Percentiles rank a stretch among this genome's conserved stretches.
These are phyloP conservation scores for Clarias macrocephalus DNA, from an alignment of 2,113 vertebrate genomes.

Conservation along the genomic window DNA sequence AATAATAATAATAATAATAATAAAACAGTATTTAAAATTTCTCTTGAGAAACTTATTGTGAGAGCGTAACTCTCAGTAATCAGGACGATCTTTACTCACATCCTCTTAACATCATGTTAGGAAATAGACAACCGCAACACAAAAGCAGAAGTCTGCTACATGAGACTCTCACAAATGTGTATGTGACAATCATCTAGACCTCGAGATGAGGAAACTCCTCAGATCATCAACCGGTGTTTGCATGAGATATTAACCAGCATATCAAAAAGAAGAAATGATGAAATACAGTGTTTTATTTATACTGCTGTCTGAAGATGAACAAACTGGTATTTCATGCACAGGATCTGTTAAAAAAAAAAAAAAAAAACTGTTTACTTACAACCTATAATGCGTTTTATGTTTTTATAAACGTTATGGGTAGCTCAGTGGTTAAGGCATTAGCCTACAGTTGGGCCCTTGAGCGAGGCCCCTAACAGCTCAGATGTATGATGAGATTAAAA, in stretches of 20 bases:
- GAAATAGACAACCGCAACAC: not conserved
- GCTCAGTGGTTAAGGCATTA: too few species aligned
- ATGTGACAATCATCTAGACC: not conserved
- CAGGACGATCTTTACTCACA: not conserved
- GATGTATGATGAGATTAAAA: too few species aligned
- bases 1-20: too few species aligned
- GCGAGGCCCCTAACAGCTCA: too few species aligned
- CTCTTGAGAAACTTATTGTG: too few species aligned
- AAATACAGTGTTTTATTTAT: too few species aligned
- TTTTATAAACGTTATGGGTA: not conserved
- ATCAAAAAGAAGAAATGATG: too few species aligned
- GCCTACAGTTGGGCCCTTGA: too few species aligned
- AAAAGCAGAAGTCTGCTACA: not conserved
- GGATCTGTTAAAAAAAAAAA: not conserved
- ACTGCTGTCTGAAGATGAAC: not conserved
- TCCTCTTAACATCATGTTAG: not conserved
- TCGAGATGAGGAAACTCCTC: not conserved
- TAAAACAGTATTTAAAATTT: rapidly evolving
- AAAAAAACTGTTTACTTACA: not conserved
- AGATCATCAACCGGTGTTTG: not conserved
- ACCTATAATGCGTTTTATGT: not conserved
- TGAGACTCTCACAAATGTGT: not conserved
- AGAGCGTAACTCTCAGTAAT: not conserved
- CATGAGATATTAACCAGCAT: not conserved
- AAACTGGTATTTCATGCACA: not conserved